Evolutionary conservation across 2,113 vertebrate species (phyloP).

Genomic region (Laterallus jamaicensis): DNA sequence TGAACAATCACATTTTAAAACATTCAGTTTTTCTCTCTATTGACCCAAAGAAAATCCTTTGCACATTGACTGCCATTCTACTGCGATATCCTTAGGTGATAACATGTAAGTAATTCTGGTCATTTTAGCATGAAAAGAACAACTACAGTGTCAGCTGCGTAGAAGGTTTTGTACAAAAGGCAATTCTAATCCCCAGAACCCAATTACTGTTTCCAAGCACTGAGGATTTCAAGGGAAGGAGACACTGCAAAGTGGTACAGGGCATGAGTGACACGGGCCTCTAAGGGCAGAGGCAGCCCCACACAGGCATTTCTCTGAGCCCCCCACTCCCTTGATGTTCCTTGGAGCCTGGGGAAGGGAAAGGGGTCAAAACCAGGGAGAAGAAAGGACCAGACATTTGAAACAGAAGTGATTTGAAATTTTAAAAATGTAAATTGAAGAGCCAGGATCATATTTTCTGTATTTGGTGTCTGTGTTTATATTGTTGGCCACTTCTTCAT

Average conservation of each 20-base stretch:
- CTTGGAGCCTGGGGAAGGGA: neutral
- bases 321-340: rapidly evolving
- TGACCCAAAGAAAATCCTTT: constrained; percentile 23
- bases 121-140: neutral
- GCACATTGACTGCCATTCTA: neutral
- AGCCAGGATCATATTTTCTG: neutral
- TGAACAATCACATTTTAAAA: neutral
- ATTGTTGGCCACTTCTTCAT: neutral
- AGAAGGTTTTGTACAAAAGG: neutral
- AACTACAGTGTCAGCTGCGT: neutral
- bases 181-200: neutral
- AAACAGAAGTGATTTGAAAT: neutral
- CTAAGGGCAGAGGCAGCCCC: neutral
- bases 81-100: neutral
- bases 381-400: neutral
- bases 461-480: neutral
- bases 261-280: rapidly evolving
- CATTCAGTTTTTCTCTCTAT: neutral
- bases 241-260: neutral
- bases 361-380: neutral
- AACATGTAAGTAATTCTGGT: neutral
- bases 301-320: rapidly evolving
- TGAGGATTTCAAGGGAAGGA: neutral
- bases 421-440: neutral
- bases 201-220: neutral